Percentiles rank a stretch among this genome's conserved stretches.
Evolutionary conservation across 2,113 vertebrate genomes (phyloP).

Genomic region (Leptobrachium leishanense): DNA sequence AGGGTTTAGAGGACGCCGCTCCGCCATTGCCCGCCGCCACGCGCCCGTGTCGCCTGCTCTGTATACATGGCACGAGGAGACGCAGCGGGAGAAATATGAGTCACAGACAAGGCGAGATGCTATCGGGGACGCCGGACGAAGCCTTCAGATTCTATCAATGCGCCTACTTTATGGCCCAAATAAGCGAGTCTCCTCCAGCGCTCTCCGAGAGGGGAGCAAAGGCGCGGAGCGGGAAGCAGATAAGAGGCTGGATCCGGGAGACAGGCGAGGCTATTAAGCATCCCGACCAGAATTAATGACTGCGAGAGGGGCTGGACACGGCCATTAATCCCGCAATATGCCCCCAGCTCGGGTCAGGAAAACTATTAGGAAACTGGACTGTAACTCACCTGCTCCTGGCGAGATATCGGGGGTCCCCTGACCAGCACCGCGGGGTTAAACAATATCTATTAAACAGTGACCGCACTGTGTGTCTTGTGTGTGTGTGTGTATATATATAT

Average conservation of each 20-base stretch:
- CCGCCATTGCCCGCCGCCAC: no score
- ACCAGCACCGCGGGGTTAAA: neutral
- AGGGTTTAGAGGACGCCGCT: neutral
- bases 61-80: slow-evolving; percentile 30
- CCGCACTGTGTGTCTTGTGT: no score
- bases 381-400: neutral
- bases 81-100: slow-evolving; percentile 34
- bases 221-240: slow-evolving; percentile 2
- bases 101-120: slow-evolving; percentile 38
- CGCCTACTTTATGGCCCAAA: slow-evolving; percentile 42
- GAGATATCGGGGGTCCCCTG: neutral
- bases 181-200: slow-evolving; percentile 39
- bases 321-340: slow-evolving; percentile 42
- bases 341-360: slow-evolving; percentile 34
- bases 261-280: slow-evolving; percentile 43
- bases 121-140: slow-evolving; percentile 36
- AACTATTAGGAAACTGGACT: slow-evolving; percentile 29
- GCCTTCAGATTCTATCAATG: slow-evolving; percentile 43
- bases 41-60: slow-evolving; percentile 5
- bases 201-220: slow-evolving; percentile 18
- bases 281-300: slow-evolving; percentile 37
- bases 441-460: no score
- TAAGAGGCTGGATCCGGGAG: slow-evolving; percentile 10
- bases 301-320: slow-evolving; percentile 7
- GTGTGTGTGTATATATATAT: no score